Conservation (phyloP, 1,140 invertebrate species). For the Melanaphis sacchari region DNA sequence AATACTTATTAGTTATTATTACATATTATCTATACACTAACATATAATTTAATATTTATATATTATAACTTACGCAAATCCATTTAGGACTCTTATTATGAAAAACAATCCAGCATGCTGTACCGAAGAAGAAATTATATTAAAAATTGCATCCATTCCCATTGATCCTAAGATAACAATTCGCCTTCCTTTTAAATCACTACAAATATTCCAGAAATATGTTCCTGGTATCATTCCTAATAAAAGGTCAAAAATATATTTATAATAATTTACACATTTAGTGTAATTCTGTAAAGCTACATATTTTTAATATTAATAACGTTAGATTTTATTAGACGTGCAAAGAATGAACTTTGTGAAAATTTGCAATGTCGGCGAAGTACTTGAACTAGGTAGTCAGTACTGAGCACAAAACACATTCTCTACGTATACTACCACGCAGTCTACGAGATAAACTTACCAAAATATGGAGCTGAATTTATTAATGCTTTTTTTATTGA, state of each 20-base stretch:
- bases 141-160: conserved; percentile 14
- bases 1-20: not conserved
- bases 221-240: conserved; percentile 40
- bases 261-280: not conserved
- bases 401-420: too few relatives aligned
- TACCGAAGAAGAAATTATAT: not conserved
- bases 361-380: too few relatives aligned
- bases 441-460: not conserved
- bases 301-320: not conserved
- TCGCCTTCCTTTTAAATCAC: conserved; percentile 42
- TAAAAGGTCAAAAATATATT: not conserved
- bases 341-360: not conserved
- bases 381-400: too few relatives aligned
- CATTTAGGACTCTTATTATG: conserved; percentile 13
- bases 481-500: not conserved
- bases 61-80: conserved; percentile 32
- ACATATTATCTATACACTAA: not conserved
- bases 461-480: conserved; percentile 23
- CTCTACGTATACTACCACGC: too few relatives aligned
- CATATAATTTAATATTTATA: not conserved
- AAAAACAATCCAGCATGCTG: not conserved
- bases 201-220: conserved; percentile 39
- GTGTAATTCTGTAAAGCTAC: not conserved
- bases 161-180: conserved; percentile 34
- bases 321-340: not conserved